A percentile compares a stretch with the other conserved stretches of the same genome.
phyloP scores from a whole-genome alignment of 2,888 invertebrate species.

The Pasiphila rectangulata region DNA sequence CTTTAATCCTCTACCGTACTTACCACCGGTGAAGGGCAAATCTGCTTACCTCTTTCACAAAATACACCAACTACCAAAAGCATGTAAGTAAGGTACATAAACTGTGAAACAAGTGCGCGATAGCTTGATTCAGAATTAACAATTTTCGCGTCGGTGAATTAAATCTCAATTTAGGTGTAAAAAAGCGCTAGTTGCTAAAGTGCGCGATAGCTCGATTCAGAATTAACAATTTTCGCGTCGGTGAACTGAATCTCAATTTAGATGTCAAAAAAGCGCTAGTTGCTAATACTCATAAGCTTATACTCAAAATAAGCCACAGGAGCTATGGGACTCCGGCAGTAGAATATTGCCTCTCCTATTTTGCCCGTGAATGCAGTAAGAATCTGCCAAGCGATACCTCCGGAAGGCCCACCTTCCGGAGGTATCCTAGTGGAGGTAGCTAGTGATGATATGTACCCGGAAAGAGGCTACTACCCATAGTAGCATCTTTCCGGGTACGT shows the following conservation, averaged over 20 bases:
- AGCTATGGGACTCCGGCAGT: no score
- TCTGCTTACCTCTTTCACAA: slow-evolving; percentile 7
- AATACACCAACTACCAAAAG: not conserved
- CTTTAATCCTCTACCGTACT: slow-evolving; percentile 36
- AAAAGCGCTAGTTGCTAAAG: not conserved
- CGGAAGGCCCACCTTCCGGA: no score
- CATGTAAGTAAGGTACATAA: not conserved
- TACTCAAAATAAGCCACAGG: no score
- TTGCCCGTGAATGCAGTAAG: no score
- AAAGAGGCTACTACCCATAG: no score
- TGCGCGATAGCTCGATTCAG: not conserved
- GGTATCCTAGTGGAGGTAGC: no score
- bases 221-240: not conserved
- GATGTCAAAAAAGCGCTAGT: not conserved
- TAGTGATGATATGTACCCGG: no score
- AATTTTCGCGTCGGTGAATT: not conserved
- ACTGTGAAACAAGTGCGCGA: not conserved
- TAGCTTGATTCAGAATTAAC: not conserved
- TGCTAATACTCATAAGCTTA: no score
- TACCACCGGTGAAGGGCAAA: slow-evolving; percentile 32
- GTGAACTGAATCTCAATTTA: not conserved
- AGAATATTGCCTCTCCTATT: no score
- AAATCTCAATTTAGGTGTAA: not conserved
- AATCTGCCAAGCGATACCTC: no score
- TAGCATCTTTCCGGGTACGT: no score